These are phyloP conservation scores for Artibeus lituratus DNA, from an alignment of 2,797 vertebrate genomes.

Conservation along the genomic window DNA sequence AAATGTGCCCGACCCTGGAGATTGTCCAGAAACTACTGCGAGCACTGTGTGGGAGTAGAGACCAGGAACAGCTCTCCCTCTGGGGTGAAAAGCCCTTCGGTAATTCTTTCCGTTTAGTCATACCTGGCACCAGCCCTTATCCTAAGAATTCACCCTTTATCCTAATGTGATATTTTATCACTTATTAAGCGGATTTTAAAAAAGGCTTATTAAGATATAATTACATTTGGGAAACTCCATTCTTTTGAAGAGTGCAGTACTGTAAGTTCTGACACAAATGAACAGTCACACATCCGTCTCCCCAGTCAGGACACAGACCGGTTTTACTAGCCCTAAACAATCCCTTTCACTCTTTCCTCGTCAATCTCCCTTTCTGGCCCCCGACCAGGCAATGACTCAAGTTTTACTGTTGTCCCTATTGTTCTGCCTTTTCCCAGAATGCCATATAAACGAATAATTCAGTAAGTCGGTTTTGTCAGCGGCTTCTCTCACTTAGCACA, in stretches of 20 bases:
- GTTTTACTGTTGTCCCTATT: not conserved
- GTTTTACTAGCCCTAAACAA: not conserved
- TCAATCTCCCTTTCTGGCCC: not conserved
- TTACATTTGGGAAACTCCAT: not conserved
- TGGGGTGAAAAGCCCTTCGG: not conserved
- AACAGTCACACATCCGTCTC: not conserved
- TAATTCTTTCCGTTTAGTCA: not conserved
- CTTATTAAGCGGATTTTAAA: not conserved
- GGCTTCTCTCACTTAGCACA: not conserved
- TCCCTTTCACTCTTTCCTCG: not conserved
- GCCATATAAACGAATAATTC: not conserved
- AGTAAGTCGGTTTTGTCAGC: not conserved
- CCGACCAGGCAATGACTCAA: not conserved
- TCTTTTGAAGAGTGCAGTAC: not conserved
- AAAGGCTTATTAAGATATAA: constrained; percentile 6
- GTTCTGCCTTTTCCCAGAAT: not conserved
- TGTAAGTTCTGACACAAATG: not conserved
- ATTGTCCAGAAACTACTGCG: fast-evolving
- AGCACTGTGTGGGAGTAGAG: not conserved
- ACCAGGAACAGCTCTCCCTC: not conserved
- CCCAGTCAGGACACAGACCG: not conserved
- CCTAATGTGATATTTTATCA: not conserved
- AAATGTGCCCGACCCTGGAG: too few relatives aligned
- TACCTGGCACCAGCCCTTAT: not conserved
- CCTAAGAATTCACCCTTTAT: not conserved